Conservation (phyloP, 2,113 vertebrate genomes). For the Hippocampus zosterae region DNA sequence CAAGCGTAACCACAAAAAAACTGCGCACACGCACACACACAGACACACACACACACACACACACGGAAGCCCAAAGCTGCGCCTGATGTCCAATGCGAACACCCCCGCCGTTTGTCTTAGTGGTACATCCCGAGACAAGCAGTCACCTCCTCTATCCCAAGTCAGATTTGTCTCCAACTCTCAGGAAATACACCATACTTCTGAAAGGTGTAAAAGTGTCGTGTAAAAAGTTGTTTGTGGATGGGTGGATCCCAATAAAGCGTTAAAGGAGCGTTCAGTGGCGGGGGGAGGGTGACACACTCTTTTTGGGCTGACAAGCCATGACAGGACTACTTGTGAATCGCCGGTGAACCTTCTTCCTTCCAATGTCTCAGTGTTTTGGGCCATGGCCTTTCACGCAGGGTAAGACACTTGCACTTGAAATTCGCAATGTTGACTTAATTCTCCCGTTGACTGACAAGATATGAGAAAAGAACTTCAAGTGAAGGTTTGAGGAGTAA, state of each 20-base stretch:
- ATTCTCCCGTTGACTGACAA: not conserved
- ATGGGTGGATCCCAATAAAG: constrained; percentile 9
- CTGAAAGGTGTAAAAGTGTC: constrained; percentile 55
- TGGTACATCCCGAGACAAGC: constrained; percentile 69
- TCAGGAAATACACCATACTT: constrained; percentile 68
- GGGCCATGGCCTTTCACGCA: constrained; percentile 77
- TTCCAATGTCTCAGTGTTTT: constrained; percentile 74
- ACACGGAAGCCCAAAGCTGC: constrained; percentile 23
- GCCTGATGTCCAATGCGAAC: constrained; percentile 22
- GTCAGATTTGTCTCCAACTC: constrained; percentile 73
- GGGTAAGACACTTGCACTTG: constrained; percentile 69
- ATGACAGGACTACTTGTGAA: constrained; percentile 58
- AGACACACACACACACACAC: constrained; percentile 13
- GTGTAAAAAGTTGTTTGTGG: constrained; percentile 30
- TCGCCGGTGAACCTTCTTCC: constrained; percentile 51
- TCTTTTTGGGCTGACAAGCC: constrained; percentile 31
- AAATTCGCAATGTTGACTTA: constrained; percentile 26
- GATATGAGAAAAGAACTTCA: not conserved
- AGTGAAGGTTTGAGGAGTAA: constrained; percentile 6
- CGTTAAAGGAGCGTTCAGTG: constrained; percentile 6
- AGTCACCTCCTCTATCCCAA: constrained; percentile 69
- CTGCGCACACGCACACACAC: constrained; percentile 3
- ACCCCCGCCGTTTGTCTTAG: constrained; percentile 41
- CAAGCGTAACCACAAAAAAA: constrained; percentile 15
- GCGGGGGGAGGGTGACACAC: constrained; percentile 25